Base-by-base conservation (phyloP, 2,113 vertebrate genomes). In the Lycocorax pyrrhopterus region DNA sequence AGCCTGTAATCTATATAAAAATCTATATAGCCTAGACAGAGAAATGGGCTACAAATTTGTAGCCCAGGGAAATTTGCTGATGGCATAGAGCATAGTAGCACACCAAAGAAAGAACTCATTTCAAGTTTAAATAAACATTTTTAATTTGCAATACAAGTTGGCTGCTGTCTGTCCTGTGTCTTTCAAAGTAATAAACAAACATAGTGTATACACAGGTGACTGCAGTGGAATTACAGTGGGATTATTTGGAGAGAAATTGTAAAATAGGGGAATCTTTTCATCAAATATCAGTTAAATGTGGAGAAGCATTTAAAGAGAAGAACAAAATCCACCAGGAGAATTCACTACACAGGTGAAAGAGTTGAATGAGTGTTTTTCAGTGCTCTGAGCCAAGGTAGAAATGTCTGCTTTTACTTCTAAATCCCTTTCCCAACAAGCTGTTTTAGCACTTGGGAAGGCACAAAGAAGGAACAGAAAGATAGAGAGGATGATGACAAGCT, bases 401-500 rank as follows among this genome's bases (percentile, higher is more conserved):
- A 95, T 81, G 58, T 95, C 85, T 91, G 87, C 71, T 96, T 95
- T 97, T 85, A 79, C 88, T 90, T 95, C 96, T 82, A 95, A 93
- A 67, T 44, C n/a, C 41, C 12, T 83, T 93, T 85, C 75, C 76
- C 88, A 87, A 64, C 88, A 96, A 94, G 91, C 93, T 96, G 87
- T 75, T 89, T 93, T 96, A 97, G 94, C 96, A 96, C 91, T 97
- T 96, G 97, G 95, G 91, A 97, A 97, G 93, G 93, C 96, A 97
- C 69, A 97, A 96, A 97, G 95, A 93, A 96, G 92, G 92, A 97
- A 94, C 93, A 95, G 94, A 97, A 96, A 97, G 97, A 96, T 62
- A 97, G 96, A 97, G 81, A 84, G 81, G 81, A 97, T 95, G 96
- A 97, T 75, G 79, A 97, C 71, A 88, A 97, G 97, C 97, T 96